phyloP scores from a whole-genome alignment of 2,888 invertebrate species.

The Catocala fraxini region DNA sequence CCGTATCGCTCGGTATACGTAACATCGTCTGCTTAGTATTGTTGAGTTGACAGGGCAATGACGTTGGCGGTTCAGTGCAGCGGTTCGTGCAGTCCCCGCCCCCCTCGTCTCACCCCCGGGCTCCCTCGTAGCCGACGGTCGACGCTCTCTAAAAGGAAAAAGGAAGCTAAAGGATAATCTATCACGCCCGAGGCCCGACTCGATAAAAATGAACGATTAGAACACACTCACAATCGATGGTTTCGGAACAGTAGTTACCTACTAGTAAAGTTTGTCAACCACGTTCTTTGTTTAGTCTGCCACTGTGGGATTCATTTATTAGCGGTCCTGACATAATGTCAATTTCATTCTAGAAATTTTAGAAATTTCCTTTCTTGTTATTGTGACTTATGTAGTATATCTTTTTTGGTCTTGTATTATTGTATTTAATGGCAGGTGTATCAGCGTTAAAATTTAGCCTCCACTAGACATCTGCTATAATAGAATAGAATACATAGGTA shows the following conservation, averaged over 20 bases:
- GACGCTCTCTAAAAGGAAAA: conserved; percentile 86
- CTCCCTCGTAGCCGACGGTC: conserved; percentile 81
- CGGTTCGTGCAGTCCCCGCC: conserved; percentile 66
- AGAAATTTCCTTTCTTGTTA: background rate
- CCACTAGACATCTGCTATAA: background rate
- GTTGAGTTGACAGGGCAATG: conserved; percentile 87
- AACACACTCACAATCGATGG: conserved; percentile 76
- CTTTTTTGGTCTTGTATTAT: background rate
- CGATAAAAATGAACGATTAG: conserved; percentile 87
- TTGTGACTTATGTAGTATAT: background rate
- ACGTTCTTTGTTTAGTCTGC: conserved; percentile 39
- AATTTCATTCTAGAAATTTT: conserved; percentile 14
- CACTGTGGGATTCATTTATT: conserved; percentile 22
- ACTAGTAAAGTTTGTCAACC: conserved; percentile 46
- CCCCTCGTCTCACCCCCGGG: conserved; percentile 62
- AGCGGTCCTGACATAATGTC: conserved; percentile 6
- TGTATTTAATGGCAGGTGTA: background rate
- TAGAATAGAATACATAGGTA: no score
- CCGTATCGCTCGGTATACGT: conserved; percentile 73
- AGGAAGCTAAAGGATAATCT: conserved; percentile 86
- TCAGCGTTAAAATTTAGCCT: background rate
- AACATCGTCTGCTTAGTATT: conserved; percentile 85
- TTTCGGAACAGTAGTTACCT: conserved; percentile 64
- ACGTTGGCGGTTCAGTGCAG: conserved; percentile 78
- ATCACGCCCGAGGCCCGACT: conserved; percentile 84